phyloP scores from a whole-genome alignment of 2,888 invertebrate genomes.

The Tipula helvola region DNA sequence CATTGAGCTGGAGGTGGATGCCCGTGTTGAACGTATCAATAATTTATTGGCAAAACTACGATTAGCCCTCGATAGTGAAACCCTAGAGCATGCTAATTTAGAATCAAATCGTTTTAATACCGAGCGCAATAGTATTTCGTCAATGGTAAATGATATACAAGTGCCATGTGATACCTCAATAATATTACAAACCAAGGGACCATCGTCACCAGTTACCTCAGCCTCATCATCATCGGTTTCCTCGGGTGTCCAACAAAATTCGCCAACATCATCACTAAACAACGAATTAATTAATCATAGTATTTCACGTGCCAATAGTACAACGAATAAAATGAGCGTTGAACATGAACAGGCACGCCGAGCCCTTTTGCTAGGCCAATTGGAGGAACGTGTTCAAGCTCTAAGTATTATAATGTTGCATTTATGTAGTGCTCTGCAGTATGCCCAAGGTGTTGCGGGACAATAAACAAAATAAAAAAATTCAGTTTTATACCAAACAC shows the following conservation, averaged over 20 bases:
- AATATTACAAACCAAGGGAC: constrained; percentile 17
- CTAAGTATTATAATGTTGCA: constrained; percentile 87
- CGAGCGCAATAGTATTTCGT: constrained; percentile 31
- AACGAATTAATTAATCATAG: constrained; percentile 19
- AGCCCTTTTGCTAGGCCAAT: constrained; percentile 43
- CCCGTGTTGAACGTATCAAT: constrained; percentile 67
- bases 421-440: constrained; percentile 85
- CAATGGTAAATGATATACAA: neutral
- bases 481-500: neutral
- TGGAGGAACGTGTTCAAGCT: constrained; percentile 80
- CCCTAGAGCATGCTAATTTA: constrained; percentile 40
- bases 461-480: neutral
- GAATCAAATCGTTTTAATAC: constrained; percentile 35
- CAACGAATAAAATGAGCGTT: constrained; percentile 6
- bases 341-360: constrained; percentile 18
- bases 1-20: constrained; percentile 50
- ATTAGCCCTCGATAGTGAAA: constrained; percentile 59
- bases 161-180: constrained; percentile 14
- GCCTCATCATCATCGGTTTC: neutral
- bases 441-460: constrained; percentile 24
- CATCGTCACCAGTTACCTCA: constrained; percentile 7
- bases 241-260: neutral
- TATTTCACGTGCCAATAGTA: neutral
- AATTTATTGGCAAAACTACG: constrained; percentile 68
- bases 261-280: constrained; percentile 13